phyloP scores from a whole-genome alignment of 2,888 invertebrate genomes.

The Lasioglossum calceatum region DNA sequence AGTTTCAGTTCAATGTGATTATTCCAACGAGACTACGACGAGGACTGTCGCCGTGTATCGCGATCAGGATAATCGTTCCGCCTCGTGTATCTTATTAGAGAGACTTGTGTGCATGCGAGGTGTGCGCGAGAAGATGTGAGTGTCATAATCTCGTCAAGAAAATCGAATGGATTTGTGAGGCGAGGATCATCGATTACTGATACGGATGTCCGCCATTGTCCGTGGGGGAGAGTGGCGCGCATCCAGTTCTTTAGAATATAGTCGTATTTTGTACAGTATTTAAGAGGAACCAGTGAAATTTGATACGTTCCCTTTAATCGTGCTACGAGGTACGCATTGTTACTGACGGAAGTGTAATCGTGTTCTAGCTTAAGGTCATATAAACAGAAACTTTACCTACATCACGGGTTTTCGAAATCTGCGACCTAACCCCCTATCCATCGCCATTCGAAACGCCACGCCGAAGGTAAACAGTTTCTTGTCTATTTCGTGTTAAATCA shows the following conservation, averaged over 20 bases:
- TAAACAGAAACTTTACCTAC: constrained; percentile 8
- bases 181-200: constrained; percentile 1
- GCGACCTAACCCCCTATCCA: not conserved
- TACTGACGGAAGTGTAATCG: constrained; percentile 30
- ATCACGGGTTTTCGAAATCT: not conserved
- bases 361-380: constrained; percentile 12
- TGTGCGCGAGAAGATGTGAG: constrained; percentile 21
- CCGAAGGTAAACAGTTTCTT: not conserved
- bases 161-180: not conserved
- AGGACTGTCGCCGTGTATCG: constrained; percentile 22
- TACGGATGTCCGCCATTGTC: not conserved
- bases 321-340: constrained; percentile 30
- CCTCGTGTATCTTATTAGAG: constrained; percentile 2
- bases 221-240: not conserved
- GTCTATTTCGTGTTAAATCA: not conserved
- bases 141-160: not conserved
- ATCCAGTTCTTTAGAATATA: constrained; percentile 18
- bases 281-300: constrained; percentile 43
- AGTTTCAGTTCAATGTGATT: constrained; percentile 37
- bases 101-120: constrained; percentile 4
- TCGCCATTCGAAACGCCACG: not conserved
- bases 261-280: constrained; percentile 61
- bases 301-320: constrained; percentile 39
- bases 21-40: constrained; percentile 24
- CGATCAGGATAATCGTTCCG: constrained; percentile 2